Base-by-base conservation (phyloP, 1,140 invertebrate species). In the Sycophaga agraensis region DNA sequence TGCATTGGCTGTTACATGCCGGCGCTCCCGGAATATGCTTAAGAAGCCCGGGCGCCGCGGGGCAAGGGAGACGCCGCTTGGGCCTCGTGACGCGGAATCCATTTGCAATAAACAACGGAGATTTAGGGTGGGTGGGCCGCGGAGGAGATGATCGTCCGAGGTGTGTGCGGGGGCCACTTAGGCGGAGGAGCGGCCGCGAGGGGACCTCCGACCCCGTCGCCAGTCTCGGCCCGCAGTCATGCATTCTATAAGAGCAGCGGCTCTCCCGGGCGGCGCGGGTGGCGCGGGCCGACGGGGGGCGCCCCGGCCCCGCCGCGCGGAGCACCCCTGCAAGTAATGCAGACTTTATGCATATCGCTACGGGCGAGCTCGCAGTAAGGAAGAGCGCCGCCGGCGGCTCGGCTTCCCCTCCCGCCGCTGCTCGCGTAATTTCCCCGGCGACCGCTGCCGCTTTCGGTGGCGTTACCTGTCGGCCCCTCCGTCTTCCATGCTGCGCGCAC, bases 31-130 rank as follows among this genome's bases (percentile, higher is more conserved):
- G 21, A 31, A 17, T 37, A 54, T 42, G 9, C 28, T 17, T 4
- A 19, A 19, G n/a, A 42, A 17, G 64, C 69, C 26, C 21, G 28
- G 28, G 28, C 4, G 11, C 28, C 4, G 28, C 28, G 28, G 28
- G 11, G 11, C 4, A 31, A 31, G 28, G 28, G 28, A 31, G 28
- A 31, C 28, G 28, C 28, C 28, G 28, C 28, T 31, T 31, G 5
- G 28, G 28, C 69, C 71, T 74, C 72, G 70, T 76, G 71, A 73
- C 74, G 72, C 68, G 72, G 75, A 80, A 81, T 80, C 75, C 78
- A 81, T 80, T 81, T 80, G 79, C 78, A 81, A 81, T 81, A 81
- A 81, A 80, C 77, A 79, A 80, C 77, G 63, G 66, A 76, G 76
- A 79, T 80, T 76, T 75, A 35, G 42, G 22, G 61, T 46, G 61